phyloP scores from a whole-genome alignment of 2,113 vertebrate genomes.

The Morone saxatilis region DNA sequence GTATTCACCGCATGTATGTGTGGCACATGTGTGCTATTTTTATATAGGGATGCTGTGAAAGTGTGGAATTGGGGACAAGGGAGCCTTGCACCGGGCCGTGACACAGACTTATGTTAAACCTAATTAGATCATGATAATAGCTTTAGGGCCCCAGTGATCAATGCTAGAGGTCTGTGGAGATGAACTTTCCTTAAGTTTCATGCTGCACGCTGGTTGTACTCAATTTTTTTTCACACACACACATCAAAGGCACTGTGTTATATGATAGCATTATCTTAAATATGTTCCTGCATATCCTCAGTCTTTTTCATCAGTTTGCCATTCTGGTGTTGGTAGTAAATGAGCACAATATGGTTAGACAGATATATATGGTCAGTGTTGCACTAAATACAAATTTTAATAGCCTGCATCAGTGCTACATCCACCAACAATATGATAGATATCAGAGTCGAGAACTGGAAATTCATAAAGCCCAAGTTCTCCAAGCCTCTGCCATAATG shows the following conservation, averaged over 20 bases:
- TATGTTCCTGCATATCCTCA: neutral
- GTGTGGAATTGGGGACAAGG: constrained; percentile 85
- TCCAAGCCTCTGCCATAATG: constrained; percentile 45
- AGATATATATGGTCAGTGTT: constrained; percentile 16
- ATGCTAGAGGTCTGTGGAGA: constrained; percentile 83
- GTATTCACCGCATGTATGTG: constrained; percentile 66
- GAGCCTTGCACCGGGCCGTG: constrained; percentile 85
- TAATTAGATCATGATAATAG: constrained; percentile 89
- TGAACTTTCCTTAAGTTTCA: constrained; percentile 80
- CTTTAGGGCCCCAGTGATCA: constrained; percentile 87
- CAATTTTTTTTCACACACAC: constrained; percentile 27
- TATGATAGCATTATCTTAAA: constrained; percentile 27
- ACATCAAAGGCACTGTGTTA: constrained; percentile 1
- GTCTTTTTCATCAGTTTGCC: constrained; percentile 18
- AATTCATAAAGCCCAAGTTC: constrained; percentile 31
- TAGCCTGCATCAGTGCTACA: neutral
- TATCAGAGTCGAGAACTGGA: constrained; percentile 3
- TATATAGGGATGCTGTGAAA: constrained; percentile 80
- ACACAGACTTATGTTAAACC: constrained; percentile 88
- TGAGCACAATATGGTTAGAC: neutral
- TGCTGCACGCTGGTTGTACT: constrained; percentile 59
- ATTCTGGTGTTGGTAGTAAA: neutral
- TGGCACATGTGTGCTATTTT: constrained; percentile 80
- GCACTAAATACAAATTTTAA: constrained; percentile 17
- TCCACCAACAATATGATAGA: constrained; percentile 15